A percentile compares a stretch with the other conserved stretches of the same genome.
Conservation (phyloP, 2,888 invertebrate species). For the Lepidocyrtoides sp. region DNA sequence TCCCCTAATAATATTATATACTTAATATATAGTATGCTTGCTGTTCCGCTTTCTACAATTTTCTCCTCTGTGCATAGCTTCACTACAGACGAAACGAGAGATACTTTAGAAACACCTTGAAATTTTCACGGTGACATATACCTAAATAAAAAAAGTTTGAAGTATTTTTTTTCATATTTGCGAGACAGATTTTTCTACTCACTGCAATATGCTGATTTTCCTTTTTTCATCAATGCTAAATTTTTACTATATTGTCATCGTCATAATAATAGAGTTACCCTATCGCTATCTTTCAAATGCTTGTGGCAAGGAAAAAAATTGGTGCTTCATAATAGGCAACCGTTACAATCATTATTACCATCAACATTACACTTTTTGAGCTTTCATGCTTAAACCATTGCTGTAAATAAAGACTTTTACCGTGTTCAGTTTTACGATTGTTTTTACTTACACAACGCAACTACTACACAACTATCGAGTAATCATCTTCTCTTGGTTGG, state of each 20-base stretch:
- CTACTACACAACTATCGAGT: background rate
- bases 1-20: background rate
- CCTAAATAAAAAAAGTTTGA: background rate
- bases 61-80: background rate
- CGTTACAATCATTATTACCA: background rate
- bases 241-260: slow-evolving; percentile 13
- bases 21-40: background rate
- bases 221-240: slow-evolving; percentile 44
- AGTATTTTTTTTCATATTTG: background rate
- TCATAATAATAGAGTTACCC: background rate
- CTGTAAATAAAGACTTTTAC: background rate
- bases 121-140: slow-evolving; percentile 32
- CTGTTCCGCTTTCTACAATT: background rate
- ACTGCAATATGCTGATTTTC: slow-evolving; percentile 9
- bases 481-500: no score
- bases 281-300: background rate
- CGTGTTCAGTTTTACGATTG: background rate
- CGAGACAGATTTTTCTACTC: background rate
- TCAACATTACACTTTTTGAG: background rate
- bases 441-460: background rate
- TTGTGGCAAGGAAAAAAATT: background rate
- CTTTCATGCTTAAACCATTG: slow-evolving; percentile 9
- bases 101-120: slow-evolving; percentile 36
- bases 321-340: background rate
- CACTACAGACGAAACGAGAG: slow-evolving; percentile 22